A percentile compares a stretch with the other conserved stretches of the same genome.
phyloP scores from a whole-genome alignment of 2,797 vertebrate species.

The Malurus leucopterus region DNA sequence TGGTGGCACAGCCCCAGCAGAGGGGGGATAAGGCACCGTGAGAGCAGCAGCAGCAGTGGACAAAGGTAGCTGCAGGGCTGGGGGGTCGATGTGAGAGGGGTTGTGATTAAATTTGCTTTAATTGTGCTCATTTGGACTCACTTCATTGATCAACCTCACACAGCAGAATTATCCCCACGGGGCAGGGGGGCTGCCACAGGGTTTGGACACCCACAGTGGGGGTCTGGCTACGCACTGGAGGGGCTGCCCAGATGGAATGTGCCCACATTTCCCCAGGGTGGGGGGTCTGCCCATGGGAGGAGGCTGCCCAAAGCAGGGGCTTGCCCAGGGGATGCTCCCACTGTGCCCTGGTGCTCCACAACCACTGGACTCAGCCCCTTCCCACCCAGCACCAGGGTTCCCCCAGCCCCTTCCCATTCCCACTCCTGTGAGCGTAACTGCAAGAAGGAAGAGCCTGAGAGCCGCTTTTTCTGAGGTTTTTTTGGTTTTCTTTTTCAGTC shows the following conservation, averaged over 20 bases:
- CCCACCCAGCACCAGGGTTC: not conserved
- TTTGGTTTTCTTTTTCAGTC: not conserved
- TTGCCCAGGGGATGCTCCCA: not conserved
- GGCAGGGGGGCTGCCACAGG: not conserved
- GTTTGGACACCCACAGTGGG: not conserved
- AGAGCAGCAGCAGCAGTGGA: not conserved
- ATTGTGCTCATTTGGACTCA: not conserved
- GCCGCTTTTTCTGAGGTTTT: not conserved
- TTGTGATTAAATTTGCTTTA: not conserved
- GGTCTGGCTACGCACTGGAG: not conserved
- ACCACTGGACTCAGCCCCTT: not conserved
- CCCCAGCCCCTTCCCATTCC: not conserved
- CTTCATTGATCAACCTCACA: not conserved
- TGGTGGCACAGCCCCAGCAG: not conserved
- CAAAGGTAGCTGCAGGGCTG: not conserved
- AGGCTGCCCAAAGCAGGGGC: not conserved
- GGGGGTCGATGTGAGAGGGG: not conserved
- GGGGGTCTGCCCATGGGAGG: not conserved
- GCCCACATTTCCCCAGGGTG: not conserved
- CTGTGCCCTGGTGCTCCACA: not conserved
- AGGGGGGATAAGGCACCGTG: not conserved
- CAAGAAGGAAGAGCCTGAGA: not conserved
- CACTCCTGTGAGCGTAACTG: rapidly evolving
- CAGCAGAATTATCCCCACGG: not conserved
- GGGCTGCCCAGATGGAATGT: not conserved